Base-by-base conservation (phyloP, 2,888 invertebrate genomes). In the Prionchulus punctatus region DNA sequence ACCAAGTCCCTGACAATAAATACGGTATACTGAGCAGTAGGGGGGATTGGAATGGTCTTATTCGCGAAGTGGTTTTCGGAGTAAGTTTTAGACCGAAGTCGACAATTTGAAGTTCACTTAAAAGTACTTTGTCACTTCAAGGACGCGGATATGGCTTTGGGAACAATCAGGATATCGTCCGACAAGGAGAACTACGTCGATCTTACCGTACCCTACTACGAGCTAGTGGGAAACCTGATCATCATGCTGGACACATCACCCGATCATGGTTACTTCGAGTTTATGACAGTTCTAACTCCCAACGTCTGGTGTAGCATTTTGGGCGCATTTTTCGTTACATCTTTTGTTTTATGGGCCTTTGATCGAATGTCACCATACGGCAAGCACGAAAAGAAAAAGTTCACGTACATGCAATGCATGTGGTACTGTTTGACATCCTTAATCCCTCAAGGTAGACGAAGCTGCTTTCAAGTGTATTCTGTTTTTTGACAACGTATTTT, bases 351-450 rank as follows among this genome's bases (percentile, higher is more conserved):
- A 83, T 94, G 90, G 86, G 77, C 91, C 1, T 96, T 96, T 71
- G 94, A 96, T 73, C 85, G 86, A 60, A 90, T 89, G 83, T 91
- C 90, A 66, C 96, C 96, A 0, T 94, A 91, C 75, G 92, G 92
- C 66, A n/a, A n/a, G n/a, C n/a, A n/a, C n/a, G n/a, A n/a, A n/a
- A n/a, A n/a, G n/a, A 12, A 7, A 18, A 23, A 69, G 69, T 96
- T 96, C 69, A 88, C 85, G 48, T 74, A 96, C 36, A 92, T 91
- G 71, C 96, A 96, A 73, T 92, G 92, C 68, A 78, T 96, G 0
- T 96, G 94, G 94, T 96, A 96, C 72, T 94, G 94, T 69, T 91
- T 96, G 90, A 94, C 94, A 43, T 94, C 92, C 36, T 75, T 96
- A 23, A 96, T 94, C 0, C 96, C 96, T 0, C 82, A 82, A 71